Evolutionary conservation across 2,113 vertebrate genomes (phyloP).

Genomic region (Lagenorhynchus albirostris): DNA sequence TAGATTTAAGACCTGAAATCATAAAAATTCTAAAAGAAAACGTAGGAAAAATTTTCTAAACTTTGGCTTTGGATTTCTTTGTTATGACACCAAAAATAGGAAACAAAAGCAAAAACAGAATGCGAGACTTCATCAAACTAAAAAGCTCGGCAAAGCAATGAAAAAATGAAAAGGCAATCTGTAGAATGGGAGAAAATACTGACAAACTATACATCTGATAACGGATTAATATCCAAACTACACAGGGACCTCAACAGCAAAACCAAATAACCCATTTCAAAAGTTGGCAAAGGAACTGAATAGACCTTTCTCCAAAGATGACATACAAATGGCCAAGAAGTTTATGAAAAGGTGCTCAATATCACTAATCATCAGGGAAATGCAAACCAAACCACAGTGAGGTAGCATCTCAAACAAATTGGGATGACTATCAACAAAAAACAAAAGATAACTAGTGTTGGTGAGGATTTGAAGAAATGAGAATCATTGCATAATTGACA

Average conservation of each 20-base stretch:
- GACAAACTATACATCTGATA: neutral
- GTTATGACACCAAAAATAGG: neutral
- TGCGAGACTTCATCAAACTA: neutral
- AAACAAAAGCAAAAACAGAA: neutral
- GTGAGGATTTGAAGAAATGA: neutral
- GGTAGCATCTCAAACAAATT: neutral
- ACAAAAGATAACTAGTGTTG: neutral
- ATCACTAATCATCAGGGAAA: neutral
- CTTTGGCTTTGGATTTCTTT: neutral
- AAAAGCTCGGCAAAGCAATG: neutral
- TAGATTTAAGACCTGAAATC: neutral
- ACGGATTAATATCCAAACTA: neutral
- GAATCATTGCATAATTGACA: neutral
- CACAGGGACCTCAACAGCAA: neutral
- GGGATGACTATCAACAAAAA: neutral
- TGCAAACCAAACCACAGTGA: neutral
- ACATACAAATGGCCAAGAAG: neutral
- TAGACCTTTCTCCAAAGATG: neutral
- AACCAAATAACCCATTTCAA: neutral
- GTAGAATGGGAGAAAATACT: neutral
- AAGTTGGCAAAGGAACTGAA: neutral
- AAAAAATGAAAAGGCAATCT: neutral
- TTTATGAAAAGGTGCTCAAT: neutral
- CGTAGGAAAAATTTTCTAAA: neutral
- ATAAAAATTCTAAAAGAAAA: neutral